phyloP scores from a whole-genome alignment of 2,113 vertebrate species.

The Phoxinus phoxinus region DNA sequence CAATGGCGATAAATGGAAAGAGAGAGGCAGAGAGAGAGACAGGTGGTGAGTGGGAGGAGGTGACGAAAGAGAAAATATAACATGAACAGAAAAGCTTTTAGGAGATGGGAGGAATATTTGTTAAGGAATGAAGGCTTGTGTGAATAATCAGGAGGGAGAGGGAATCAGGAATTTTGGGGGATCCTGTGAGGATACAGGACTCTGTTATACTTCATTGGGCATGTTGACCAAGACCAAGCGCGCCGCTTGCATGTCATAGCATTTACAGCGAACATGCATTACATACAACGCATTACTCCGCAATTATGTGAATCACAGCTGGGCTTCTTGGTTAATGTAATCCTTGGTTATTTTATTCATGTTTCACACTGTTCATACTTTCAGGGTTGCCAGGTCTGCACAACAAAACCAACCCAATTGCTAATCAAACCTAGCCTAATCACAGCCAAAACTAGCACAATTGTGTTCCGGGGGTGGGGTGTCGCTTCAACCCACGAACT shows the following conservation, averaged over 20 bases:
- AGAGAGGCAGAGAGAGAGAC: conserved; percentile 65
- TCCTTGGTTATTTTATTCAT: conserved; percentile 5
- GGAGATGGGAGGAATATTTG: conserved; percentile 52
- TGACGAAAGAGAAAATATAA: conserved; percentile 59
- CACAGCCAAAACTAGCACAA: too few species aligned
- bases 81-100: conserved; percentile 61
- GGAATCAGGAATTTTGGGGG: conserved; percentile 42
- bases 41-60: conserved; percentile 78
- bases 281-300: not conserved
- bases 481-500: too few species aligned
- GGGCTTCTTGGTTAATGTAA: conserved; percentile 4
- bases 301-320: not conserved
- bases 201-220: conserved; percentile 69
- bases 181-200: conserved; percentile 57
- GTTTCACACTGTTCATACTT: not conserved
- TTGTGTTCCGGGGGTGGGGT: too few species aligned
- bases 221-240: conserved; percentile 72
- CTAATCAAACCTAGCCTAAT: too few species aligned
- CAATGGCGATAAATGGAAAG: conserved; percentile 65
- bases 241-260: conserved; percentile 60
- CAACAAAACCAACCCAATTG: too few species aligned
- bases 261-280: conserved; percentile 39
- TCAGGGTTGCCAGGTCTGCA: too few species aligned
- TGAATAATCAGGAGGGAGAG: conserved; percentile 43
- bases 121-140: conserved; percentile 62